A percentile compares a stretch with the other conserved stretches of the same genome.
phyloP scores from a whole-genome alignment of 2,888 invertebrate species.

The Polydrusus tereticollis region DNA sequence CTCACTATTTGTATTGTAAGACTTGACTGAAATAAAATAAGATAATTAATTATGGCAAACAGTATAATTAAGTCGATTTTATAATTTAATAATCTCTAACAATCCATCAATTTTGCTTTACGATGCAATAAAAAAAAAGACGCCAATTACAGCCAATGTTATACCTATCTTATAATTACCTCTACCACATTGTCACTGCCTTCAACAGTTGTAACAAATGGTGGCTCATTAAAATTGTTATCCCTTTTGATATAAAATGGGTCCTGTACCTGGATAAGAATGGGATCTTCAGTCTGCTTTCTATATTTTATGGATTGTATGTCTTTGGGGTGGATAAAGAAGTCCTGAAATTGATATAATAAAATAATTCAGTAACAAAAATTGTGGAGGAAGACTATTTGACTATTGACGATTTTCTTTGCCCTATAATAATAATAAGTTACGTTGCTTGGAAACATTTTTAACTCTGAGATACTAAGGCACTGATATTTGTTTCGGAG shows the following conservation, averaged over 20 bases:
- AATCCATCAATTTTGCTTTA: no score
- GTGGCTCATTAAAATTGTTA: not conserved
- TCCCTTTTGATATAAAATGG: not conserved
- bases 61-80: no score
- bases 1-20: not conserved
- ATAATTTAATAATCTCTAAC: no score
- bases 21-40: not conserved
- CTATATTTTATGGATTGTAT: not conserved
- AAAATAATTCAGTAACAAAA: no score
- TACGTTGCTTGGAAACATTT: no score
- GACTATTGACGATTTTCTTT: no score
- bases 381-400: no score
- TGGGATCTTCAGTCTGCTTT: not conserved
- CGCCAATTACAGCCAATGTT: not conserved
- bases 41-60: no score
- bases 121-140: not conserved
- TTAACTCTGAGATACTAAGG: no score
- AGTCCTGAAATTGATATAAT: not conserved
- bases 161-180: conserved; percentile 12
- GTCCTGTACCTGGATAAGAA: not conserved
- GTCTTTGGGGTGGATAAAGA: not conserved
- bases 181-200: not conserved
- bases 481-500: no score
- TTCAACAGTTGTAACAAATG: not conserved
- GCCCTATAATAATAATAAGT: no score